Conservation (phyloP, 2,113 vertebrate genomes). For the Zosterops pallidus region DNA sequence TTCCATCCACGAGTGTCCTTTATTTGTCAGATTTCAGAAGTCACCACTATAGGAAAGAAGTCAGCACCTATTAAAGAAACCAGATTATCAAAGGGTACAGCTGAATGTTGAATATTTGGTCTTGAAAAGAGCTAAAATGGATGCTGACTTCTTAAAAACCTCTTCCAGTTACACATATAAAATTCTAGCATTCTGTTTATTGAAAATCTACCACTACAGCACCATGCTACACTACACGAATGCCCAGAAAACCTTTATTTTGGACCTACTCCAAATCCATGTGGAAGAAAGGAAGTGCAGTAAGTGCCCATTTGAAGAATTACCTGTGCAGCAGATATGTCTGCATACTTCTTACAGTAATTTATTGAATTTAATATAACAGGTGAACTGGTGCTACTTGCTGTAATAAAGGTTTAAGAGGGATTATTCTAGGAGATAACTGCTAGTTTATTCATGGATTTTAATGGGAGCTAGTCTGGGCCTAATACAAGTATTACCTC, state of each 20-base stretch:
- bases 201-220: neutral
- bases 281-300: neutral
- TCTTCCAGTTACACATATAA: neutral
- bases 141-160: neutral
- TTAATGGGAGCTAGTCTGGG: neutral
- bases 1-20: neutral
- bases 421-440: slow-evolving; percentile 37
- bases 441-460: slow-evolving; percentile 18
- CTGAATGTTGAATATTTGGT: neutral
- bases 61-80: neutral
- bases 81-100: neutral
- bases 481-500: neutral
- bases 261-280: neutral
- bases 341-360: slow-evolving; percentile 28
- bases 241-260: neutral
- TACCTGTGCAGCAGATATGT: neutral
- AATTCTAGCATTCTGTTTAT: neutral
- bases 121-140: neutral
- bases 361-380: slow-evolving; percentile 32
- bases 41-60: neutral
- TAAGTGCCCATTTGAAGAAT: neutral
- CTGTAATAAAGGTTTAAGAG: slow-evolving; percentile 51
- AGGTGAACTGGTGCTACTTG: slow-evolving; percentile 21
- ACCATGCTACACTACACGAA: neutral
- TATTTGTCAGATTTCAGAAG: neutral